phyloP scores from a whole-genome alignment of 1,140 invertebrate genomes.

The Orchesella cincta region DNA sequence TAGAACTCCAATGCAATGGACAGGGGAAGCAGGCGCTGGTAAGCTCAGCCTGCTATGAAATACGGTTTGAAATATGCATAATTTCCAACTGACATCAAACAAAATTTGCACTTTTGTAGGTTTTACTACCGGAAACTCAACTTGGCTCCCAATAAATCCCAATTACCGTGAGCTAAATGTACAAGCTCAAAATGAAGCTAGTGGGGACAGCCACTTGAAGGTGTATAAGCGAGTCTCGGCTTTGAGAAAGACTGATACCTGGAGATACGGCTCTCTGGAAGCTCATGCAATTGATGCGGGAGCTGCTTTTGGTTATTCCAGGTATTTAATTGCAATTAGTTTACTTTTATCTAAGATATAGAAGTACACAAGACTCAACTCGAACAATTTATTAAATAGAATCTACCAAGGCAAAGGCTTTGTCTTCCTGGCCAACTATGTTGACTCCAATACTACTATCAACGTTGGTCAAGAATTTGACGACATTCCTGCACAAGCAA shows the following conservation, averaged over 20 bases:
- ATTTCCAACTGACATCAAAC: too few species aligned
- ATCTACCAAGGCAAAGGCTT: neutral
- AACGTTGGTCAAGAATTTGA: neutral
- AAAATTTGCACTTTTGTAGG: too few species aligned
- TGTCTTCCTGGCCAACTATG: neutral
- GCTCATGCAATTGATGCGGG: neutral
- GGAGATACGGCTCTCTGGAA: conserved; percentile 28
- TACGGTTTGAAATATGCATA: too few species aligned
- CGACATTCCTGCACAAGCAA: neutral
- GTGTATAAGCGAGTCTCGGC: conserved; percentile 56
- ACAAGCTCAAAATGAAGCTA: conserved; percentile 55
- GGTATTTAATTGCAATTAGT: too few species aligned
- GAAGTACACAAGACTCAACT: too few species aligned
- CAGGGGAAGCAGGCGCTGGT: conserved; percentile 49
- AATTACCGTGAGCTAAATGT: conserved; percentile 62
- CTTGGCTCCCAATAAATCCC: conserved; percentile 69
- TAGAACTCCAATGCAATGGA: conserved; percentile 59
- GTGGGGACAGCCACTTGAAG: conserved; percentile 49
- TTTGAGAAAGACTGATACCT: conserved; percentile 29
- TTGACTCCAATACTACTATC: neutral
- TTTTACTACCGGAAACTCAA: conserved; percentile 63
- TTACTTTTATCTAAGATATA: too few species aligned
- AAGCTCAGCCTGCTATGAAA: too few species aligned
- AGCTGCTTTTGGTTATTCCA: conserved; percentile 26
- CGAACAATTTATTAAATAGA: too few species aligned